These are phyloP conservation scores for Ditula angustiorana DNA, from an alignment of 2,888 invertebrate genomes.

Conservation along the genomic window DNA sequence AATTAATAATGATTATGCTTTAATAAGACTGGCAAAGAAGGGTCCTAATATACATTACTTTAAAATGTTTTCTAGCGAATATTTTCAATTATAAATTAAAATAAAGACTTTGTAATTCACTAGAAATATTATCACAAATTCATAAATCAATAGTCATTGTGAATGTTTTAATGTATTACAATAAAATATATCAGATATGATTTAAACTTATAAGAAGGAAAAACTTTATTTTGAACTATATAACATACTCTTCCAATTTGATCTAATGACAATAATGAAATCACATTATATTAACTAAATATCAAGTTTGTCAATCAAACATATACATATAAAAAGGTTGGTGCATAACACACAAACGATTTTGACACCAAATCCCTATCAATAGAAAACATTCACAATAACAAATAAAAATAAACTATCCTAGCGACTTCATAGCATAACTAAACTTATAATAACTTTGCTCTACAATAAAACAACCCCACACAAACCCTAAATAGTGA, in stretches of 20 bases:
- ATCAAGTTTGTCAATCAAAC: slow-evolving; percentile 19
- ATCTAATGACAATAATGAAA: slow-evolving; percentile 4
- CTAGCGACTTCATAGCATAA: slow-evolving; percentile 36
- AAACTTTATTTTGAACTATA: neutral
- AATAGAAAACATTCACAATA: slow-evolving; percentile 40
- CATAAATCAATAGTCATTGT: slow-evolving; percentile 46
- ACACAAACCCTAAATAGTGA: slow-evolving; percentile 15
- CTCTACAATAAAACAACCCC: neutral
- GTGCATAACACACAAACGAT: neutral
- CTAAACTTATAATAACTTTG: slow-evolving; percentile 23
- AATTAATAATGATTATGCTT: slow-evolving; percentile 18
- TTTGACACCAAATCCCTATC: neutral
- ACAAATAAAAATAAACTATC: slow-evolving; percentile 37
- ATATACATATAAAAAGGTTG: slow-evolving; percentile 4
- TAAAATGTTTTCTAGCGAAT: slow-evolving; percentile 1
- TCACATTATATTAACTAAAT: slow-evolving; percentile 8
- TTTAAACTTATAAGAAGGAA: neutral
- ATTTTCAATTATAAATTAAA: slow-evolving; percentile 4
- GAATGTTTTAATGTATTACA: slow-evolving; percentile 44
- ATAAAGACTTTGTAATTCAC: slow-evolving; percentile 39
- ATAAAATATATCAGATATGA: neutral
- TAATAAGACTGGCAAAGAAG: neutral
- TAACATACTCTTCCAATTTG: slow-evolving; percentile 4
- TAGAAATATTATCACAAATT: slow-evolving; percentile 44
- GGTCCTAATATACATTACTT: neutral